A percentile compares a stretch with the other conserved stretches of the same genome.
phyloP scores from a whole-genome alignment of 2,113 vertebrate species.

The Mohoua ochrocephala region DNA sequence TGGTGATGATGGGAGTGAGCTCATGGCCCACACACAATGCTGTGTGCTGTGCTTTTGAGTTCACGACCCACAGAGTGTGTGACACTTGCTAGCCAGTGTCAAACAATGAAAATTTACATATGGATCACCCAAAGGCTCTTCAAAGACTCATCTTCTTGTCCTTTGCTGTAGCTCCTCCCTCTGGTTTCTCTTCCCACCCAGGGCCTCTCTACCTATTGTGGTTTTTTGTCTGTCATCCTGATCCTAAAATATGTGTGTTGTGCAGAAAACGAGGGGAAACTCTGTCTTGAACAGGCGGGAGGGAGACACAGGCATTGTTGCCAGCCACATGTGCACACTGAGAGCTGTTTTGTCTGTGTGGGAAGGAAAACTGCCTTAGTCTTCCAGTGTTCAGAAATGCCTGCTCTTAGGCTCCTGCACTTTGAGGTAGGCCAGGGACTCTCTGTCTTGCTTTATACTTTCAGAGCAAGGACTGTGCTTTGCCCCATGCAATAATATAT shows the following conservation, averaged over 20 bases:
- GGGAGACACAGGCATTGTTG: background rate
- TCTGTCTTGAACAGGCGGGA: background rate
- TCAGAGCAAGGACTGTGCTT: background rate
- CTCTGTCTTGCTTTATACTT: background rate
- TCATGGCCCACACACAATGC: accelerated
- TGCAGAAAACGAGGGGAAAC: background rate
- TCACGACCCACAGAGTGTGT: background rate
- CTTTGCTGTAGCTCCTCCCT: background rate
- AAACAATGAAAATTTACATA: background rate
- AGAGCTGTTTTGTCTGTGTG: background rate
- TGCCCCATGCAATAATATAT: background rate
- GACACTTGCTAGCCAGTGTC: background rate
- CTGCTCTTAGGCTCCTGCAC: background rate
- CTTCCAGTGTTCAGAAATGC: background rate
- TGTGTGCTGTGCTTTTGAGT: background rate
- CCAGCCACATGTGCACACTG: background rate
- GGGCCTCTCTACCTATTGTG: accelerated
- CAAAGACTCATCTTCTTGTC: background rate
- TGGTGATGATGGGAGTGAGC: background rate
- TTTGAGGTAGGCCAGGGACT: background rate
- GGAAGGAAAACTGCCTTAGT: background rate
- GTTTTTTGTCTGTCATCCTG: background rate
- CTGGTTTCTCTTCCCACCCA: background rate
- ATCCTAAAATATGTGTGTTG: background rate
- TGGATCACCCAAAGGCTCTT: background rate